Base-by-base conservation (phyloP, 2,797 vertebrate species). In the Psittacula derbiana region DNA sequence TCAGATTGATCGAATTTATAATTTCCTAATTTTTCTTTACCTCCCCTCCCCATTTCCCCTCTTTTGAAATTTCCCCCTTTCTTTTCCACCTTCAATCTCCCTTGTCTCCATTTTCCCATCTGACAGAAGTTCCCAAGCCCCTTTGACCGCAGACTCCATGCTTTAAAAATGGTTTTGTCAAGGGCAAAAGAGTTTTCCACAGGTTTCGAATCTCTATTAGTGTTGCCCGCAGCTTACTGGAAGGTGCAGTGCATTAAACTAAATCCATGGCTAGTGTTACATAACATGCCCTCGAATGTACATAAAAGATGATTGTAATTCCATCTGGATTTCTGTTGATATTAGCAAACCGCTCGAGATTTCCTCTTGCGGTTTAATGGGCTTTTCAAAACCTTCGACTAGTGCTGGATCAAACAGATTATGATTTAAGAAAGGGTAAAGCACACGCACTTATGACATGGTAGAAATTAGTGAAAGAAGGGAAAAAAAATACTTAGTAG, bases 271-370 rank as follows among this genome's bases (percentile, higher is more conserved):
- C 66, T 80, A 40, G 80, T 55, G 53, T 94, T 96, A 95, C 72
- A 92, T 95, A 93, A 95, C 72, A 47, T 79, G 85, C 36, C 69
- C 82, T 90, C 44, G 4, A 67, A 91, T 36, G 75, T 73, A 76
- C 75, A 65, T 67, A 69, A 82, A 76, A 87, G 64, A 80, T 93
- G 91, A 93, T 95, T 95, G 88, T 92, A 86, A 95, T 95, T 95
- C 95, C 95, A 70, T 93, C 86, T 94, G 92, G 88, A 73, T 82
- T 96, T 93, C 86, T 95, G 93, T 86, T 91, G 86, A 92, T 95
- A 95, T 62, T 94, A 96, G 86, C 93, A 90, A 94, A 95, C 95
- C 4, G 8, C 91, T 95, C n/a, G 33, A 94, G 92, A 96, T 89
- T 96, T 96, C 93, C 93, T 88, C 73, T 88, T 93, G 90, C 0